These are phyloP conservation scores for Parochlus steinenii DNA, from an alignment of 2,888 invertebrate genomes.

Conservation along the genomic window DNA sequence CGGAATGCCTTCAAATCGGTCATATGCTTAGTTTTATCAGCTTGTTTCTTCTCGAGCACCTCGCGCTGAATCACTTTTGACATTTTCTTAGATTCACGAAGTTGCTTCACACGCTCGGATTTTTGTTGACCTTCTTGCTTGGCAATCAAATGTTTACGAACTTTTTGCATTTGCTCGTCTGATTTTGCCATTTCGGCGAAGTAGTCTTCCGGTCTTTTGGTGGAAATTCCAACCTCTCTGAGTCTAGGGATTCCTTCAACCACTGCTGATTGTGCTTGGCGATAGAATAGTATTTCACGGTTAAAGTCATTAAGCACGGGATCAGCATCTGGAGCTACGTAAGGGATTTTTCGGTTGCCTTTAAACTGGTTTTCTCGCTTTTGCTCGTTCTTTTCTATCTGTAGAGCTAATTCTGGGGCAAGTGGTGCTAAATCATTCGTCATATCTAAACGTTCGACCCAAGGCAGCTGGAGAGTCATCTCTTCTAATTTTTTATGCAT, in stretches of 20 bases:
- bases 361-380: constrained; percentile 45
- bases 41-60: constrained; percentile 64
- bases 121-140: constrained; percentile 73
- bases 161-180: constrained; percentile 95
- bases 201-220: constrained; percentile 84
- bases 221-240: constrained; percentile 55
- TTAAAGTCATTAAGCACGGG: constrained; percentile 82
- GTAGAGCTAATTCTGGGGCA: constrained; percentile 68
- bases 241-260: constrained; percentile 62
- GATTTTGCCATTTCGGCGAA: constrained; percentile 99
- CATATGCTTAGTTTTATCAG: constrained; percentile 80
- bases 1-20: constrained; percentile 87
- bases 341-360: constrained; percentile 51
- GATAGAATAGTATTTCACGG: constrained; percentile 71
- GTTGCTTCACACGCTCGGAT: constrained; percentile 76
- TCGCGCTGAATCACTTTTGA: constrained; percentile 80
- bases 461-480: constrained; percentile 54
- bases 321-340: constrained; percentile 48
- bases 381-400: constrained; percentile 58
- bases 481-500: constrained; percentile 54
- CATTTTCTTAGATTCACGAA: constrained; percentile 82
- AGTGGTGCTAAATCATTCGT: constrained; percentile 59
- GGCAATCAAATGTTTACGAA: constrained; percentile 63
- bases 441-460: constrained; percentile 75
- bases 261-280: constrained; percentile 78